Base-by-base conservation (phyloP, 1,140 invertebrate species). In the Ladona fulva region DNA sequence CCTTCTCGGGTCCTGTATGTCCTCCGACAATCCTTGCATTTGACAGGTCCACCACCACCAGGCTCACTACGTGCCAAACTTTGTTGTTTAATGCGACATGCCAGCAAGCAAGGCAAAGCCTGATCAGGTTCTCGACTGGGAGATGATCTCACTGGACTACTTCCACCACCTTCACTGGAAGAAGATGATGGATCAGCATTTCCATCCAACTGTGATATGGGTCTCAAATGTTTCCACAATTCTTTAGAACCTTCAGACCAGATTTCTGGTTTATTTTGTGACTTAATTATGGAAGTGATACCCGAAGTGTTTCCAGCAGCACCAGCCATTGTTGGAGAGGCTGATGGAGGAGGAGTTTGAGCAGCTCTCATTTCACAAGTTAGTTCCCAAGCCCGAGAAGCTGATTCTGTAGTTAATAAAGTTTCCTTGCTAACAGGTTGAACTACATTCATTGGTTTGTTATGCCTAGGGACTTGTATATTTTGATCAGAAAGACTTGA, bases 1-100 rank as follows among this genome's bases (percentile, higher is more conserved):
- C 95, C 96, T 75, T 93, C 91, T 80, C 91, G 91, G 14, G 94
- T 97, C 82, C 95, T 88, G 83, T 97, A 98, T 3, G 94, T 93
- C 81, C 94, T 92, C 81, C 94, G 93, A 83, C 96, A 98, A 77
- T 92, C 89, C 79, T 92, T 89, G 85, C 96, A 97, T 81, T 92
- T 94, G 0, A 96, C 95, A 22, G 94, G 92, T 79, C 89, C 90
- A 80, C 92, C 91, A 24, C 84, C 81, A 66, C 52, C 52, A 66
- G 52, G 22, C 44, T 76, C 76, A 22, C 42, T 76, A 52, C 37
- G 22, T 22, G 25, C 37, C 76, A 37, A 76, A 42, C 37, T 22
- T 22, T 42, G 76, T 22, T 66, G 24, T 22, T 73, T 77, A 5
- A n/a, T 24, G 25, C 37, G 25, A 73, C 42, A 22, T 19, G 22